phyloP scores from a whole-genome alignment of 2,888 invertebrate species.

The Xestia rhomboidea region DNA sequence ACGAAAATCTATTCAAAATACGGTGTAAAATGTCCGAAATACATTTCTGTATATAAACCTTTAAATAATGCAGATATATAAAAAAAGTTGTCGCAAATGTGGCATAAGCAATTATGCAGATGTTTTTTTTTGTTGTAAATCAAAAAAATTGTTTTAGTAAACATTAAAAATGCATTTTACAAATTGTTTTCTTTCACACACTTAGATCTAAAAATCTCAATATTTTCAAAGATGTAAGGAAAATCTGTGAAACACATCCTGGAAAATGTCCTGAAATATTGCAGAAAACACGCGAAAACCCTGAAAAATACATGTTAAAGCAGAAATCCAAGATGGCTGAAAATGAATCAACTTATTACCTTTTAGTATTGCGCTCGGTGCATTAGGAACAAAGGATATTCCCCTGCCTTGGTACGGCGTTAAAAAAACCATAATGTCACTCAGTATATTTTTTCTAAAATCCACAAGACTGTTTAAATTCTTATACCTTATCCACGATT shows the following conservation, averaged over 20 bases:
- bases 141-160: not conserved
- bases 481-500: constrained; percentile 28
- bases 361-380: constrained; percentile 61
- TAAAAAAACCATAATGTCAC: constrained; percentile 42
- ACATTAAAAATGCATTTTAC: not conserved
- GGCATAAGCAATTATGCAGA: not conserved
- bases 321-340: constrained; percentile 63
- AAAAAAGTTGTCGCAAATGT: not conserved
- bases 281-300: not conserved
- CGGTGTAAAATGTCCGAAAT: no score
- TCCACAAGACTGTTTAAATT: constrained; percentile 51
- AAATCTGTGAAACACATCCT: not conserved
- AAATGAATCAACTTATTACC: constrained; percentile 65
- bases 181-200: not conserved
- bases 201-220: not conserved
- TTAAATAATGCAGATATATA: not conserved
- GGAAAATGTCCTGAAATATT: constrained; percentile 1
- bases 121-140: not conserved
- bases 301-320: constrained; percentile 35
- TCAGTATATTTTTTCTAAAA: constrained; percentile 9
- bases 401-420: constrained; percentile 15
- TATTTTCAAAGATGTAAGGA: not conserved
- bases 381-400: constrained; percentile 67
- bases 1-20: not conserved
- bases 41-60: not conserved